Conservation (phyloP, 1,140 invertebrate genomes). For the Hetaerina americana region DNA sequence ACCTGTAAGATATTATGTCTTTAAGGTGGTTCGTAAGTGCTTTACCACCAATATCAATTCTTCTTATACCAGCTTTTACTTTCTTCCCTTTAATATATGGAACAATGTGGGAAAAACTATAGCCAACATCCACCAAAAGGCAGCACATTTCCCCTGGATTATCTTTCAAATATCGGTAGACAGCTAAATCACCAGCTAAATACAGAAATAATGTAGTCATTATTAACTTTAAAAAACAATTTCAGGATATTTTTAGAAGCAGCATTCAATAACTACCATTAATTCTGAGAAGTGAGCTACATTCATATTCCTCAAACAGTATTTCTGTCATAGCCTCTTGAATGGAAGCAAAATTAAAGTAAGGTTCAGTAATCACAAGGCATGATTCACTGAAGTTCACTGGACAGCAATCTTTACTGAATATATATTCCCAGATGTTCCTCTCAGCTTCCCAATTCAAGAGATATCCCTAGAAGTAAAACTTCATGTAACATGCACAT, state of each 20-base stretch:
- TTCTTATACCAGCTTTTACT: slow-evolving; percentile 56
- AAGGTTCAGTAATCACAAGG: slow-evolving; percentile 85
- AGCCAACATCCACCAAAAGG: slow-evolving; percentile 84
- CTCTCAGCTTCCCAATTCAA: slow-evolving; percentile 94
- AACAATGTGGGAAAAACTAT: slow-evolving; percentile 90
- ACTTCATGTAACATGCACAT: no score
- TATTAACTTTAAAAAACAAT: slow-evolving; percentile 11
- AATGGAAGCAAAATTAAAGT: slow-evolving; percentile 84
- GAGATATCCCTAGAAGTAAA: slow-evolving; percentile 75
- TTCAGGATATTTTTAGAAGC: slow-evolving; percentile 3
- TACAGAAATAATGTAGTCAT: slow-evolving; percentile 13
- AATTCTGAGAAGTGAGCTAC: slow-evolving; percentile 66
- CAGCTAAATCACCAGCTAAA: slow-evolving; percentile 36
- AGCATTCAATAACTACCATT: slow-evolving; percentile 40
- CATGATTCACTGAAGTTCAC: slow-evolving; percentile 63
- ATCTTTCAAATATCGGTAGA: slow-evolving; percentile 38
- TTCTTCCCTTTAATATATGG: slow-evolving; percentile 88
- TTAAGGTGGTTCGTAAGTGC: slow-evolving; percentile 95
- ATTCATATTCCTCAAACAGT: slow-evolving; percentile 95
- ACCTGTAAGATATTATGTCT: slow-evolving; percentile 86
- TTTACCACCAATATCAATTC: slow-evolving; percentile 95
- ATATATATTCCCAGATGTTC: slow-evolving; percentile 91
- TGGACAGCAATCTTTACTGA: slow-evolving; percentile 76
- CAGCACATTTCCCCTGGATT: slow-evolving; percentile 48
- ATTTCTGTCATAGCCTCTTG: slow-evolving; percentile 92